phyloP scores from a whole-genome alignment of 2,113 vertebrate species.

The Corydoras sp. region DNA sequence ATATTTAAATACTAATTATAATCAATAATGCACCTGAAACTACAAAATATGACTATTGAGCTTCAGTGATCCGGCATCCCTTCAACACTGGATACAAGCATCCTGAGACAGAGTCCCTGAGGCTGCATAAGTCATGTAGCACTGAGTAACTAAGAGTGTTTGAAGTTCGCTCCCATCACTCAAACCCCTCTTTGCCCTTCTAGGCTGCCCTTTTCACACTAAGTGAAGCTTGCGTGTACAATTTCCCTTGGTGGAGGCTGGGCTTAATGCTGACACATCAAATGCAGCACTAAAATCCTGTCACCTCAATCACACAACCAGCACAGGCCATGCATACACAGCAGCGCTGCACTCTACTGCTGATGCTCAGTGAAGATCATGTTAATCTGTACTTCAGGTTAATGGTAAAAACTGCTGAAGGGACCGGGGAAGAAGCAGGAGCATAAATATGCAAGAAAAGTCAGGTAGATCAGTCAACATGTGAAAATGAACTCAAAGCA shows the following conservation, averaged over 20 bases:
- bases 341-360: slow-evolving; percentile 3
- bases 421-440: slow-evolving; percentile 4
- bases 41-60: too few relatives aligned
- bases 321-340: slow-evolving; percentile 9
- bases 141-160: slow-evolving; percentile 30
- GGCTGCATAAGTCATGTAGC: slow-evolving; percentile 27
- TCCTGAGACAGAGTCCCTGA: slow-evolving; percentile 6
- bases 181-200: slow-evolving; percentile 33
- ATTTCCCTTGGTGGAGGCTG: background rate
- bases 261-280: slow-evolving; percentile 48
- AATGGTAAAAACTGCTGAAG: slow-evolving; percentile 17
- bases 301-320: slow-evolving; percentile 9
- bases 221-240: background rate
- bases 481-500: too few relatives aligned
- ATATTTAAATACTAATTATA: too few relatives aligned
- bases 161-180: slow-evolving; percentile 22
- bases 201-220: slow-evolving; percentile 29
- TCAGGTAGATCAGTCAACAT: slow-evolving; percentile 15
- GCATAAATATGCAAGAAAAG: slow-evolving; percentile 11
- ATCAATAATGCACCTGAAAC: too few relatives aligned
- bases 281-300: background rate
- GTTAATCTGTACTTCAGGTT: slow-evolving; percentile 11
- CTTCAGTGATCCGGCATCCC: too few relatives aligned
- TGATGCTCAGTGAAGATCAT: background rate
- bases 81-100: background rate